Base-by-base conservation (phyloP, 2,888 invertebrate genomes). In the Coenonympha arcania region DNA sequence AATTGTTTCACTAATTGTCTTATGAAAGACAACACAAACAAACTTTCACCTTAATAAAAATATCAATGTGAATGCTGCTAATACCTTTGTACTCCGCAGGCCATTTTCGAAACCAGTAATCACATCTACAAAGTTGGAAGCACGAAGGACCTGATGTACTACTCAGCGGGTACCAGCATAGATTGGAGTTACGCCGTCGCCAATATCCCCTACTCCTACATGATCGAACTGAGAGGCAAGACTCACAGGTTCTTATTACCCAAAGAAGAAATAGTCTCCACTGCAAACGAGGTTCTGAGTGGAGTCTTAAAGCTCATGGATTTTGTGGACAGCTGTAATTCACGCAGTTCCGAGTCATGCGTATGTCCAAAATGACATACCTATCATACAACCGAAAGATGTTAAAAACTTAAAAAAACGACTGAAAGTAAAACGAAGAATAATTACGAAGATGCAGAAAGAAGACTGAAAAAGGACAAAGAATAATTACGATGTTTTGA, bases 111-210 rank as follows among this genome's bases (percentile, higher is more conserved):
- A 6, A 60, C 65, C n/a, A 76, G 63, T 42, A 79, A 79, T 1
- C 74, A 70, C 51, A 83, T 73, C 0, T 85, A 83, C 69, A 82
- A 77, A 66, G 85, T 85, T 0, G 85, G 85, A 13, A 80, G 84
- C 54, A 84, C 85, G 0, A 85, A 80, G 31, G 85, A 86, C 52
- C 68, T 86, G 4, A 85, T 86, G 85, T 86, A 85, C 64, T 86
- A 72, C 57, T 73, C 85, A 1, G 55, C 77, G 0, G 85, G 85
- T 0, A 83, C 73, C 37, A 84, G 85, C 60, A 68, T 66, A 0
- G 85, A 86, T 49, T 86, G 85, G 85, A 79, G 79, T 40, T 85
- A 85, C 54, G 83, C 66, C 0, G 68, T 68, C 2, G 73, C 75
- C 3, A 73, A 72, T 39, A 78, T 85, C 18, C 79, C 76, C 0